Evolutionary conservation across 1,140 invertebrate genomes (phyloP).

Genomic region (Drosophila rhopaloa): DNA sequence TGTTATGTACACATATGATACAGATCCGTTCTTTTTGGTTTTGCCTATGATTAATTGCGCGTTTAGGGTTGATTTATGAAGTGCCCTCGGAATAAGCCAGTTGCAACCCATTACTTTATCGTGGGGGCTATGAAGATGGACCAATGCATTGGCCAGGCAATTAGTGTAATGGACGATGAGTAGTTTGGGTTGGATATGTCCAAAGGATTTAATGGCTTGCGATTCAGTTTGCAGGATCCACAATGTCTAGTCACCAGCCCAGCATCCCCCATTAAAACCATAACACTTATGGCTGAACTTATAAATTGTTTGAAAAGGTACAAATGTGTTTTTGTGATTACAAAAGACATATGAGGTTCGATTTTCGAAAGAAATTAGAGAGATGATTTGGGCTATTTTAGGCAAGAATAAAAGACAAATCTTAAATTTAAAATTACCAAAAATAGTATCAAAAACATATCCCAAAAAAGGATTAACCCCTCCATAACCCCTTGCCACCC

Average conservation of each 20-base stretch:
- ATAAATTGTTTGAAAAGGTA: not conserved
- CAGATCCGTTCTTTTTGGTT: constrained; percentile 15
- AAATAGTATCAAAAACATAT: not conserved
- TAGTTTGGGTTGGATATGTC: constrained; percentile 1
- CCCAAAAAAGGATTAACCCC: constrained; percentile 5
- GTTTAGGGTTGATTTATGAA: constrained; percentile 67
- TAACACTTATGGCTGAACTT: not conserved
- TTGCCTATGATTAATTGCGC: constrained; percentile 69
- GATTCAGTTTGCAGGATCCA: not conserved
- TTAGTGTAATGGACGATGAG: constrained; percentile 62
- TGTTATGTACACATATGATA: constrained; percentile 45
- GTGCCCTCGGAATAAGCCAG: constrained; percentile 42
- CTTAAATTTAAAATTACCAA: not conserved
- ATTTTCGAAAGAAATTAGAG: no score
- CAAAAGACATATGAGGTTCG: not conserved
- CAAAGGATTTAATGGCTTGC: not conserved
- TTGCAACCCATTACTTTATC: constrained; percentile 26
- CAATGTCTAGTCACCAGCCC: not conserved
- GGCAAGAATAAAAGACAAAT: no score
- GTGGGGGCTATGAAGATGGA: constrained; percentile 21
- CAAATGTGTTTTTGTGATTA: not conserved
- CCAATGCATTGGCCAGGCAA: constrained; percentile 49
- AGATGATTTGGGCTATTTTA: no score
- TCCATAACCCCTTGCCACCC: constrained; percentile 13
- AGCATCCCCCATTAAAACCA: not conserved